These are phyloP conservation scores for Lordiphosa mommai DNA, from an alignment of 1,140 invertebrate species.

Conservation along the genomic window DNA sequence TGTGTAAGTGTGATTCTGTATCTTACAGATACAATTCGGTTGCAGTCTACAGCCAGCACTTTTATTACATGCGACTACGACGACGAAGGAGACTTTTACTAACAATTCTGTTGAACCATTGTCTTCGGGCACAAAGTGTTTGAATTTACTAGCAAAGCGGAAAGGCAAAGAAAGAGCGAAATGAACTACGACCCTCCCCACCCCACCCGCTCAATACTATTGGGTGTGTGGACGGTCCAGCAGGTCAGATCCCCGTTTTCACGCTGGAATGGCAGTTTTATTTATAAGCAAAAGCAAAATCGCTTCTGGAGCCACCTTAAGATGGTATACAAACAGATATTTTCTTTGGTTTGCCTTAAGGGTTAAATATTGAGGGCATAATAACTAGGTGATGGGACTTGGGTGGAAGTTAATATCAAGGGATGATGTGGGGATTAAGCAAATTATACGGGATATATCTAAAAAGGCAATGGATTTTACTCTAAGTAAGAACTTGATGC, in stretches of 20 bases:
- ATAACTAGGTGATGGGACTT: conserved; percentile 46
- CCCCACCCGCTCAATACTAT: conserved; percentile 6
- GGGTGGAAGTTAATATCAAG: conserved; percentile 11
- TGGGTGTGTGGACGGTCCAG: conserved; percentile 23
- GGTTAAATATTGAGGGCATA: conserved; percentile 24
- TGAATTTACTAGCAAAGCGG: conserved; percentile 73
- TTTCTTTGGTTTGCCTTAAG: too few species aligned
- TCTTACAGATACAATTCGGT: conserved; percentile 72
- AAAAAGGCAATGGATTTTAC: too few species aligned
- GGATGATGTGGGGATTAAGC: too few species aligned
- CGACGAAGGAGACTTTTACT: conserved; percentile 39
- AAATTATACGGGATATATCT: too few species aligned
- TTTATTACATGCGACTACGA: conserved; percentile 67
- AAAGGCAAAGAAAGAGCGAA: conserved; percentile 72
- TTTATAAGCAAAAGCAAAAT: conserved; percentile 32
- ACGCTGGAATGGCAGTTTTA: conserved; percentile 50
- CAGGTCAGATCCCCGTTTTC: conserved; percentile 37
- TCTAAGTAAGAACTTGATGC: too few species aligned
- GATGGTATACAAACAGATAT: conserved; percentile 6
- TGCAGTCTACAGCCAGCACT: conserved; percentile 64
- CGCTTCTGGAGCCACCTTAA: conserved; percentile 27
- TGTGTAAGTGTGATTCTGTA: conserved; percentile 12
- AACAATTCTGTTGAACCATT: conserved; percentile 72
- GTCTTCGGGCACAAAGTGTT: conserved; percentile 73
- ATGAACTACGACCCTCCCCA: conserved; percentile 65